Percentiles rank a stretch among this genome's conserved stretches.
Conservation (phyloP, 2,113 vertebrate genomes). For the Bungarus multicinctus region DNA sequence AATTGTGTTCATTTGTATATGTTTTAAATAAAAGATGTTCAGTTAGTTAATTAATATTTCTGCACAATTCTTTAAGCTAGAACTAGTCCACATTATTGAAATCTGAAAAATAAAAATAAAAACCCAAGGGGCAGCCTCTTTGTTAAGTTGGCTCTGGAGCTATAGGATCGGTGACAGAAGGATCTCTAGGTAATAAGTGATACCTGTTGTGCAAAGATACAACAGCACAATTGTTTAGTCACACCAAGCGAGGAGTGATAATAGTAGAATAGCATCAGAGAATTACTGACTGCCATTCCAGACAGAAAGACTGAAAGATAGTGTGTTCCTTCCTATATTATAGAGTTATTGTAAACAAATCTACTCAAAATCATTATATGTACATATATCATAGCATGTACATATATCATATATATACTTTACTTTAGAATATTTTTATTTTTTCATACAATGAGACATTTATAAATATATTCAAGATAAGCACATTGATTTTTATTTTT, state of each 20-base stretch:
- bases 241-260: background rate
- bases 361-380: background rate
- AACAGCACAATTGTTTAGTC: background rate
- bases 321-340: background rate
- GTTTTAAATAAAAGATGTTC: background rate
- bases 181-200: background rate
- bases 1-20: background rate
- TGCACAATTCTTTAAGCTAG: background rate
- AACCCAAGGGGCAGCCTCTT: background rate
- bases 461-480: background rate
- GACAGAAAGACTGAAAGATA: background rate
- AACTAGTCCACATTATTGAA: background rate
- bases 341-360: background rate
- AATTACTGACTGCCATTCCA: background rate
- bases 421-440: background rate
- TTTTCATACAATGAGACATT: background rate
- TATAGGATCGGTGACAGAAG: background rate
- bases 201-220: background rate
- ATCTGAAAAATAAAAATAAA: background rate
- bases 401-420: background rate
- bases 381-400: background rate
- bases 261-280: background rate
- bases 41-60: background rate
- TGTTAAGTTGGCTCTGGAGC: background rate
- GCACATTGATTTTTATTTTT: background rate